Evolutionary conservation across 2,113 vertebrate genomes (phyloP), one percentile per base, ranked within the genome.

Genomic region (Geococcyx californianus): DNA sequence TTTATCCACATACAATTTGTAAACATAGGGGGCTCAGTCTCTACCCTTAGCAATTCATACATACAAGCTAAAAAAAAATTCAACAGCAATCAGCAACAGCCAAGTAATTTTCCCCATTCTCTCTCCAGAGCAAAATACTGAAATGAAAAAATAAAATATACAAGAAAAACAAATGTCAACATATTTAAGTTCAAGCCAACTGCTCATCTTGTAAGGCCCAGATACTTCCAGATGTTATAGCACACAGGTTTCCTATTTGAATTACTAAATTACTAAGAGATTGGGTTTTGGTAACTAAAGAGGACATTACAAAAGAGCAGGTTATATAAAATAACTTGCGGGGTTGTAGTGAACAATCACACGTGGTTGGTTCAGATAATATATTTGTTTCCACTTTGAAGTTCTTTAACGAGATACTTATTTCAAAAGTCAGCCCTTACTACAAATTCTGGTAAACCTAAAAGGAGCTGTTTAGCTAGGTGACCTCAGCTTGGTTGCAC

Each of bases 71-170:
- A 45, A 68, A 72, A 76, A 29, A 66, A 73, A 38, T 11, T 38
- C 24, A 87, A 15, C 12, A 52, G 44, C 1, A 1, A 66, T 21
- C 2, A 0, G 31, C 52, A 78, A 72, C 0, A 1, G 34, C 63
- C 14, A 52, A 17, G 17, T 63, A 26, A 51, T 62, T 66, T 51
- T 38, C 11, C 21, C 16, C 24, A 49, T 77, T 66, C 64, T 78
- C 33, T 66, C 20, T 28, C 45, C 55, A 62, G 25, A 78, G 34
- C 11, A 33, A 42, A 60, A 51, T 42, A 72, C 0, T 60, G 34
- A 77, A 44, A 74, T 9, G 3, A 52, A 62, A 67, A 66, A 13
- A 36, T 18, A 85, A 40, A 34, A 81, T 25, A 34, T 7, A 42
- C 12, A 52, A 40, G 26, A n/a, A 55, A 36, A 69, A n/a, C 5